Conservation (phyloP, 2,113 vertebrate genomes). For the Polypterus senegalus region DNA sequence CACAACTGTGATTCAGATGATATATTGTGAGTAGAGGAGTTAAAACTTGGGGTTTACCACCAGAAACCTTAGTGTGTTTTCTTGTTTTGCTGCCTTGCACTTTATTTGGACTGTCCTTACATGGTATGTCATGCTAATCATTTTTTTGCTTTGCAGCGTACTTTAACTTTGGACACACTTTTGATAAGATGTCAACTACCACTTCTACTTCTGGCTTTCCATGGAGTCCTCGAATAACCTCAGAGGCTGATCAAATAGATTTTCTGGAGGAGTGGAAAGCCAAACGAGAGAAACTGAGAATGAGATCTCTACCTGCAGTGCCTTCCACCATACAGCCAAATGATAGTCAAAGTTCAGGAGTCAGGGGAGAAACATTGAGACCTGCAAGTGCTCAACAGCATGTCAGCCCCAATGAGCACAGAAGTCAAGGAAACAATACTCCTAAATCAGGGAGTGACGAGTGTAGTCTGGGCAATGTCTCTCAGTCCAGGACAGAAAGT, state of each 20-base stretch:
- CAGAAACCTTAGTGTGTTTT: too few relatives aligned
- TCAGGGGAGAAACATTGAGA: background rate
- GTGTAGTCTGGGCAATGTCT: too few relatives aligned
- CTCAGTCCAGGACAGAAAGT: background rate
- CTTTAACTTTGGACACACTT: too few relatives aligned
- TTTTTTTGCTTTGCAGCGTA: too few relatives aligned
- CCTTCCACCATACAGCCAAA: background rate
- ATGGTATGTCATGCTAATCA: too few relatives aligned
- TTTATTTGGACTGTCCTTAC: too few relatives aligned
- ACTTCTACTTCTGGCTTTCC: too few relatives aligned
- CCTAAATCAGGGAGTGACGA: background rate
- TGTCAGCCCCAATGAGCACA: background rate
- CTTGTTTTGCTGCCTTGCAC: too few relatives aligned
- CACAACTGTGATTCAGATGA: too few relatives aligned
- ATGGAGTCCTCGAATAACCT: background rate
- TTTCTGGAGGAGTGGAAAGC: slow-evolving; percentile 21
- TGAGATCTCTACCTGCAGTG: slow-evolving; percentile 7
- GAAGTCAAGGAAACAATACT: background rate
- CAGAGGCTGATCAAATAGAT: slow-evolving; percentile 9
- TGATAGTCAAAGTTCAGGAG: background rate
- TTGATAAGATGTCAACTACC: too few relatives aligned
- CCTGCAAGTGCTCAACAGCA: background rate
- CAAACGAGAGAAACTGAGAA: slow-evolving; percentile 14
- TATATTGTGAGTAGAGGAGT: too few relatives aligned
- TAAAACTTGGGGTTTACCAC: too few relatives aligned